Percentiles rank a stretch among this genome's conserved stretches.
Evolutionary conservation across 1,140 invertebrate genomes (phyloP).

Genomic region (Callitettix versicolor): DNA sequence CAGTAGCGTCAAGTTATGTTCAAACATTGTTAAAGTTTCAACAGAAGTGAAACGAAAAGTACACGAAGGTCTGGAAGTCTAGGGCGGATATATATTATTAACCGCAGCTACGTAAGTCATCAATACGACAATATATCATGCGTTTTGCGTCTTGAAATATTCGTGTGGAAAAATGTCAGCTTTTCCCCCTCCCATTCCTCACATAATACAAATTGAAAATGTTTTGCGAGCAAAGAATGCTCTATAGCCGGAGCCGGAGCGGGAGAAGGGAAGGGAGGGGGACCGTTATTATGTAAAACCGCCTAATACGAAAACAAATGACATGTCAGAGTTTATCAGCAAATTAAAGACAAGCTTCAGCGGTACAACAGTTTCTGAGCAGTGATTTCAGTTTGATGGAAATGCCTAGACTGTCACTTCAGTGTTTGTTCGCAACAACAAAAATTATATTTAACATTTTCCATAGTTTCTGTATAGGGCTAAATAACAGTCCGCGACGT

Average conservation of each 20-base stretch:
- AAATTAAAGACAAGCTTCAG: neutral
- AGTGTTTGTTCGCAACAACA: too few species aligned
- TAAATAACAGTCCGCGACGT: too few species aligned
- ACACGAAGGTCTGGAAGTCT: too few species aligned
- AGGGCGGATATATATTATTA: neutral
- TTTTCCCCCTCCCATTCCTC: neutral
- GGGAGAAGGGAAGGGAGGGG: neutral
- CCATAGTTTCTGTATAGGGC: too few species aligned
- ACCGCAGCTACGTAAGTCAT: constrained; percentile 3
- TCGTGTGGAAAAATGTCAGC: neutral
- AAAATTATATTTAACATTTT: too few species aligned
- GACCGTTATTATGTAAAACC: constrained; percentile 9
- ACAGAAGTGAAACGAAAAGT: too few species aligned
- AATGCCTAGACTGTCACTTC: too few species aligned
- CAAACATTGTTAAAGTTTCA: too few species aligned
- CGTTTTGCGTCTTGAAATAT: neutral
- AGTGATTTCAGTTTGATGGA: too few species aligned
- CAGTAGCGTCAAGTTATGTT: too few species aligned
- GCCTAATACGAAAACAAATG: constrained; percentile 12
- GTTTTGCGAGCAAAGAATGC: constrained; percentile 8
- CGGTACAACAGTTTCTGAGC: too few species aligned
- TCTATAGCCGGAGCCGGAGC: neutral
- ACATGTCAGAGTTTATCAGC: constrained; percentile 5
- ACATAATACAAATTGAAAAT: constrained; percentile 11
- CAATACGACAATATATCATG: constrained; percentile 10